phyloP scores from a whole-genome alignment of 92 coral and sea anemone genomes.

The Actinernus sp. region DNA sequence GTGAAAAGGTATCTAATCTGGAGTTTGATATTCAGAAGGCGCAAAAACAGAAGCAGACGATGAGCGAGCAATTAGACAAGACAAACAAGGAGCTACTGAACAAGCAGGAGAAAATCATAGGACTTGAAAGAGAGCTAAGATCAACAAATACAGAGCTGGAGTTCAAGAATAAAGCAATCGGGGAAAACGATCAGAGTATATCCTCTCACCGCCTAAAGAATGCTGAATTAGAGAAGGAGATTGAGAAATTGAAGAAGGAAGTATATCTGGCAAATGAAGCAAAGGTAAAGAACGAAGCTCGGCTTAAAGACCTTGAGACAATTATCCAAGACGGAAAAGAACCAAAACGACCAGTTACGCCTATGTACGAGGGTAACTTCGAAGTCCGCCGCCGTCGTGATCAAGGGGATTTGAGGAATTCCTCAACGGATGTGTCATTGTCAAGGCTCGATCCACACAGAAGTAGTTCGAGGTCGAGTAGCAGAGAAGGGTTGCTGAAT shows the following conservation, averaged over 20 bases:
- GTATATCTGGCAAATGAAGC: conserved; percentile 74
- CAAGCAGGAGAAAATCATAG: conserved; percentile 86
- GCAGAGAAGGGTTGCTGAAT: conserved; percentile 20
- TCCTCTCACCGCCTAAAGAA: conserved; percentile 68
- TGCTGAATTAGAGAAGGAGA: conserved; percentile 80
- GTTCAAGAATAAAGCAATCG: conserved; percentile 74
- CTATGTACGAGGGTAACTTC: conserved; percentile 61
- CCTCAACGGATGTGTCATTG: neutral
- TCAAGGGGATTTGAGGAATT: neutral
- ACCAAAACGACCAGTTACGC: conserved; percentile 45
- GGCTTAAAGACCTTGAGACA: conserved; percentile 67
- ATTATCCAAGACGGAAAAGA: conserved; percentile 30
- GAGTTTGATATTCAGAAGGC: conserved; percentile 80
- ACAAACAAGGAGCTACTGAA: conserved; percentile 80
- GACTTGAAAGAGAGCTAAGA: conserved; percentile 86
- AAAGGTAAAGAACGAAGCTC: conserved; percentile 62
- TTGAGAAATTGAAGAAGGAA: conserved; percentile 88
- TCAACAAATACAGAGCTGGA: conserved; percentile 69
- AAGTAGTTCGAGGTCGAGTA: conserved; percentile 25
- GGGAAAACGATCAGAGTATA: conserved; percentile 84
- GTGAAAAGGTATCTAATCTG: conserved; percentile 66
- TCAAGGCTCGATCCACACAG: conserved; percentile 1
- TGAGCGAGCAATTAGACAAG: conserved; percentile 85
- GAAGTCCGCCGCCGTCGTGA: conserved; percentile 69
- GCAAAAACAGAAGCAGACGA: conserved; percentile 60